These are phyloP conservation scores for Colistium nudipinnis DNA, from an alignment of 2,113 vertebrate species.

Conservation along the genomic window DNA sequence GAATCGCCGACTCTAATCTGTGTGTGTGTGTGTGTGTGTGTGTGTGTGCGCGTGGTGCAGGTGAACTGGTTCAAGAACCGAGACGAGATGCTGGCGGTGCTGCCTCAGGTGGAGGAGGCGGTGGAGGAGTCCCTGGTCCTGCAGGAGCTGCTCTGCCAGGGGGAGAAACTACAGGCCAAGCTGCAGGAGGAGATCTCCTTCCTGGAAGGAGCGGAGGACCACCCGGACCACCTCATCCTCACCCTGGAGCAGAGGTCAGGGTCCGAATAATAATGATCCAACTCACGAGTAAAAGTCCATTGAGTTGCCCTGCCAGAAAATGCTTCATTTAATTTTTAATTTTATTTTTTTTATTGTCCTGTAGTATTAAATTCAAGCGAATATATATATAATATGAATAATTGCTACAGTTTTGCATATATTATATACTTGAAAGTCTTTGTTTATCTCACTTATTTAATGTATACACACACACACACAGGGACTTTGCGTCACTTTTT, in stretches of 20 bases:
- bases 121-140: constrained; percentile 92
- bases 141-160: constrained; percentile 90
- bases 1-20: no score
- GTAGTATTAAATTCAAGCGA: no score
- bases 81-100: constrained; percentile 93
- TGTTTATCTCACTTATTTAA: no score
- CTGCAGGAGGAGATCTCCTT: constrained; percentile 92
- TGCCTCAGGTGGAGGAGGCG: constrained; percentile 91
- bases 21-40: not conserved
- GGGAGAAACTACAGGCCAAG: constrained; percentile 91
- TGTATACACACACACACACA: no score
- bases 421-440: no score
- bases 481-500: no score
- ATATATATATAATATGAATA: no score
- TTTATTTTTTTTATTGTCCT: no score
- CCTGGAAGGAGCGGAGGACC: constrained; percentile 92
- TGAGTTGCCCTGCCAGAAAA: no score
- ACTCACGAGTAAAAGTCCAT: no score
- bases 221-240: constrained; percentile 88
- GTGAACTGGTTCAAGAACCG: constrained; percentile 99
- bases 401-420: no score
- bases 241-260: constrained; percentile 92
- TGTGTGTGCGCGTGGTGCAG: constrained; percentile 66
- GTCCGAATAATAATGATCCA: not conserved
- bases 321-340: no score